These are phyloP conservation scores for Pachyuromys duprasi DNA, from an alignment of 2,797 vertebrate genomes.

Conservation along the genomic window DNA sequence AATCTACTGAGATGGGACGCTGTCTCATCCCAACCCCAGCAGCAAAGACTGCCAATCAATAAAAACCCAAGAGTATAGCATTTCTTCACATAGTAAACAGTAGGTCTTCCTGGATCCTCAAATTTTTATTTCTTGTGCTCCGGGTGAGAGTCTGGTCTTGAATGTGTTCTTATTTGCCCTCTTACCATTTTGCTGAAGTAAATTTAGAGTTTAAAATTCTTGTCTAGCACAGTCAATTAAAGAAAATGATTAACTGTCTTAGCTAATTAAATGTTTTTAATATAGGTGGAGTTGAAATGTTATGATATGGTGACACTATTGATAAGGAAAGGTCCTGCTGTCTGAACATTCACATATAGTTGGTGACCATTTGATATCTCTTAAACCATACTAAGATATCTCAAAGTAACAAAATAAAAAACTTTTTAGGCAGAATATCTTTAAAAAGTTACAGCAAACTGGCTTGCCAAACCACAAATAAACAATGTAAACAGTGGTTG, in stretches of 20 bases:
- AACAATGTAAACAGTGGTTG: constrained; percentile 5
- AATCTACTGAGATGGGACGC: neutral
- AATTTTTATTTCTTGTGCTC: neutral
- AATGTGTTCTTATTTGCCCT: neutral
- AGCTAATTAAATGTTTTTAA: neutral
- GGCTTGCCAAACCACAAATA: neutral
- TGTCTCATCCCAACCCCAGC: neutral
- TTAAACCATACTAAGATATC: neutral
- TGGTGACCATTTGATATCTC: neutral
- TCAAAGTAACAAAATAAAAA: neutral
- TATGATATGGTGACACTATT: neutral
- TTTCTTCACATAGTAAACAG: neutral
- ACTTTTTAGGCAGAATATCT: neutral
- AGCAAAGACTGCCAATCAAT: neutral
- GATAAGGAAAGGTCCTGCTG: neutral
- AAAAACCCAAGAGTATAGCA: neutral
- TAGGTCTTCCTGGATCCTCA: neutral
- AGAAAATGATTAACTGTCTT: neutral
- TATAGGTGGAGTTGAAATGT: neutral
- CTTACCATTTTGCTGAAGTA: neutral
- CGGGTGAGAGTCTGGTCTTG: neutral
- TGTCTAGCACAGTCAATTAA: neutral
- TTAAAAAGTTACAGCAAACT: neutral
- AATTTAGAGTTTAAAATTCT: neutral
- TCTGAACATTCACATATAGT: neutral